Conservation (phyloP, 37 sponge, comb jelly and placozoan genomes). For the Theonella swinhoei region DNA sequence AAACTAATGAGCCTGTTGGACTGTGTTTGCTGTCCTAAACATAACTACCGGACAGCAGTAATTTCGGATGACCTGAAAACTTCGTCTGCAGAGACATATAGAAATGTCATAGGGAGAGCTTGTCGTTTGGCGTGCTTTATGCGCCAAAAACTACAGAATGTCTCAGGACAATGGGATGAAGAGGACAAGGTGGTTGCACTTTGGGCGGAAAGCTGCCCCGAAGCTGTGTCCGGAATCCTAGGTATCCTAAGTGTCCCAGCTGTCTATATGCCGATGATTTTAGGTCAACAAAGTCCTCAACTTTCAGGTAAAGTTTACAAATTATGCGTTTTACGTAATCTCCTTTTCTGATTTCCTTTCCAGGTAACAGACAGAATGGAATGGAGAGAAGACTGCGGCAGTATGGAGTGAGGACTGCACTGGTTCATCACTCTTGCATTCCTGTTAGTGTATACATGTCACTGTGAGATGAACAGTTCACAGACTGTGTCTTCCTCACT, state of each 20-base stretch:
- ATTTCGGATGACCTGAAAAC: neutral
- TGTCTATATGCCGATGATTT: slow-evolving; percentile 22
- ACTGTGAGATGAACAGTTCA: no score
- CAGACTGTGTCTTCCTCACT: neutral
- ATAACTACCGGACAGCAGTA: slow-evolving; percentile 16
- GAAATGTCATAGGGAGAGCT: neutral
- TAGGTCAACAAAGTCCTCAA: neutral
- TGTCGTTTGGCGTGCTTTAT: neutral
- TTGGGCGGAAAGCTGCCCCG: slow-evolving; percentile 31
- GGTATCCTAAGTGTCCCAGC: slow-evolving; percentile 22
- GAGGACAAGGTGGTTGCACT: slow-evolving; percentile 8
- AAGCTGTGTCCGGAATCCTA: slow-evolving; percentile 26
- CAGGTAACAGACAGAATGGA: no score
- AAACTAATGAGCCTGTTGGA: slow-evolving; percentile 46
- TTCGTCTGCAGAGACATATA: slow-evolving; percentile 6
- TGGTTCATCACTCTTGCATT: neutral
- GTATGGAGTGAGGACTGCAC: neutral
- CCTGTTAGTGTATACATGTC: neutral
- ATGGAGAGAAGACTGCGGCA: neutral
- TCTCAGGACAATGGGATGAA: neutral
- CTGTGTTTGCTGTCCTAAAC: slow-evolving; percentile 47
- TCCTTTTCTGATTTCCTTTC: no score
- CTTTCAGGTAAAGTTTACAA: neutral
- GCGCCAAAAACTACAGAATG: neutral
- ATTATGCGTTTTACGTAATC: no score